These are phyloP conservation scores for Drosophila sordidula DNA, from an alignment of 2,888 invertebrate genomes.

Conservation along the genomic window DNA sequence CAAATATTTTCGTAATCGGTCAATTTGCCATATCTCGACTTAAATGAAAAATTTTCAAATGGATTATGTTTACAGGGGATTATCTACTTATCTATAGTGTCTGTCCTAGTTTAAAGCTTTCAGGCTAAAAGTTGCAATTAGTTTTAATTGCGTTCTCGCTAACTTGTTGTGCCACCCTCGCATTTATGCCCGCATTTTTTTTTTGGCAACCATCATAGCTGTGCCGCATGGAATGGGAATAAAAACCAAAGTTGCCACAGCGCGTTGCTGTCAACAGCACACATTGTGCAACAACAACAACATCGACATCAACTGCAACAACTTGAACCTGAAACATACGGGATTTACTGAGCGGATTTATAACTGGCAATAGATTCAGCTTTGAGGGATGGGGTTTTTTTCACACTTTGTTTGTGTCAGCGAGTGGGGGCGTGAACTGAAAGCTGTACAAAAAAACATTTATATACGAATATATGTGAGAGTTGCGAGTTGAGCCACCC, in stretches of 20 bases:
- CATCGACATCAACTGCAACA: background rate
- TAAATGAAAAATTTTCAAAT: too few species aligned
- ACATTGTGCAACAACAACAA: background rate
- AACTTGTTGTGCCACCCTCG: slow-evolving; percentile 13
- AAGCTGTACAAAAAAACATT: background rate
- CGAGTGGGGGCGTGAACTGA: background rate
- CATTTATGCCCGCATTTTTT: background rate
- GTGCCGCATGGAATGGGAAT: slow-evolving; percentile 16
- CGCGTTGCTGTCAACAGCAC: slow-evolving; percentile 13
- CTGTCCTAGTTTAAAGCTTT: too few species aligned
- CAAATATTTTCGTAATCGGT: too few species aligned
- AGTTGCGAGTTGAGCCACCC: background rate
- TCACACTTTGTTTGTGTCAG: background rate
- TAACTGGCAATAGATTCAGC: background rate
- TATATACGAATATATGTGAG: background rate
- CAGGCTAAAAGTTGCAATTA: too few species aligned
- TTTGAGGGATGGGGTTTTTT: background rate
- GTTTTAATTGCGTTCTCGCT: background rate
- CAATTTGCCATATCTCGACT: background rate
- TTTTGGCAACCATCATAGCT: background rate
- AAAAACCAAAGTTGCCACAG: slow-evolving; percentile 27
- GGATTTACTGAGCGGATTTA: slow-evolving; percentile 9
- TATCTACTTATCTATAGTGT: too few species aligned
- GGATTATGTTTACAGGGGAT: too few species aligned
- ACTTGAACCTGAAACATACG: slow-evolving; percentile 8